phyloP scores from a whole-genome alignment of 2,888 invertebrate species.

The Noctua fimbriata region DNA sequence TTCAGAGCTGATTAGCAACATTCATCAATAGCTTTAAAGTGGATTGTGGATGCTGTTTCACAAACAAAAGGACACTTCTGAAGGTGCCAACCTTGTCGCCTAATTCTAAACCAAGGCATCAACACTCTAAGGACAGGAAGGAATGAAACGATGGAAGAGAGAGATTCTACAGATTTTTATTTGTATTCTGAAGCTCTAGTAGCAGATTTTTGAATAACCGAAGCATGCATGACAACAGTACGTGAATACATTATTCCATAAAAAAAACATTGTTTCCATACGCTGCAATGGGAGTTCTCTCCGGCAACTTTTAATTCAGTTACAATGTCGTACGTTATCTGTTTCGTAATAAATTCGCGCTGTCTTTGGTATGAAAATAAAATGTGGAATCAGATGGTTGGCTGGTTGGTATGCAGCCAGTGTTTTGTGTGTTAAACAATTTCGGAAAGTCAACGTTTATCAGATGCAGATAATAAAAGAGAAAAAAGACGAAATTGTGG shows the following conservation, averaged over 20 bases:
- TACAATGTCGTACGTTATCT: slow-evolving; percentile 65
- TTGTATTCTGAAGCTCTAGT: background rate
- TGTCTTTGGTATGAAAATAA: slow-evolving; percentile 45
- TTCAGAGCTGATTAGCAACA: background rate
- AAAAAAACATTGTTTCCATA: slow-evolving; percentile 47
- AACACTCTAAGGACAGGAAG: background rate
- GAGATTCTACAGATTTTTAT: background rate
- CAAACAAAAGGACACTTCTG: background rate
- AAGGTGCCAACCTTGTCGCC: background rate
- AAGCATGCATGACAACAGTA: slow-evolving; percentile 8
- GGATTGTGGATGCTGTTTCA: background rate
- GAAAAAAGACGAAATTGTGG: background rate
- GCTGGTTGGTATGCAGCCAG: slow-evolving; percentile 39
- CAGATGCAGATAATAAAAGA: slow-evolving; percentile 6
- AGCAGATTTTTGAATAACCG: slow-evolving; percentile 2
- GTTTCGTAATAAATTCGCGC: slow-evolving; percentile 51
- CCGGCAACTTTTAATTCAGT: slow-evolving; percentile 72
- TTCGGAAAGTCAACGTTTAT: slow-evolving; percentile 25
- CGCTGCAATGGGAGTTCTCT: slow-evolving; percentile 45
- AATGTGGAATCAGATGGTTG: slow-evolving; percentile 37
- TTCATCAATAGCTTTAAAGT: background rate
- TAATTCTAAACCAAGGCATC: background rate
- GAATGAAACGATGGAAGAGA: background rate
- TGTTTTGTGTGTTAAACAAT: slow-evolving; percentile 32
- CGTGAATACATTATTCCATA: slow-evolving; percentile 30